Conservation (phyloP, 2,797 vertebrate species). For the Pelodytes ibericus region DNA sequence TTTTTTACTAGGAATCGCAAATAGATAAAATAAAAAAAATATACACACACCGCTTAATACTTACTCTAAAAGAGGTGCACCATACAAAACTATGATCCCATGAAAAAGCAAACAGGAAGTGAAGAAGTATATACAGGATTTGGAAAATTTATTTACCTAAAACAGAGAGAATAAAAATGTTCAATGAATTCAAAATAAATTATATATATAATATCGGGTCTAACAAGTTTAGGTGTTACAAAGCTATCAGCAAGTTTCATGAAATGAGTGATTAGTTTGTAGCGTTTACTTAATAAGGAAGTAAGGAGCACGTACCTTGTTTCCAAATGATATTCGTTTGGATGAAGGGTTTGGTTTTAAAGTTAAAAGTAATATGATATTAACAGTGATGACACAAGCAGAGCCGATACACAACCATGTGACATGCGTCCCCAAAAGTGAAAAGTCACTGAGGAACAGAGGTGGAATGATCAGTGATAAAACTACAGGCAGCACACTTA, state of each 20-base stretch:
- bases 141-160: slow-evolving; percentile 85
- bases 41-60: too few relatives aligned
- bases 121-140: slow-evolving; percentile 89
- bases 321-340: slow-evolving; percentile 82
- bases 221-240: too few relatives aligned
- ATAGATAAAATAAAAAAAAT: not conserved
- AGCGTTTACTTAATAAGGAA: not conserved
- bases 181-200: not conserved
- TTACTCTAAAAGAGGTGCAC: slow-evolving; percentile 94
- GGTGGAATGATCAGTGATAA: slow-evolving; percentile 78
- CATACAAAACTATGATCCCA: slow-evolving; percentile 91
- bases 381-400: slow-evolving; percentile 74
- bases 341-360: slow-evolving; percentile 78
- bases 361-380: slow-evolving; percentile 79
- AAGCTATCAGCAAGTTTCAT: too few relatives aligned
- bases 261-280: too few relatives aligned
- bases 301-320: slow-evolving; percentile 79
- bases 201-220: too few relatives aligned
- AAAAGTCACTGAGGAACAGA: slow-evolving; percentile 79
- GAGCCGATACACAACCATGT: slow-evolving; percentile 86
- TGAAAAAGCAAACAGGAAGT: slow-evolving; percentile 90
- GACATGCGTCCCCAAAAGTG: slow-evolving; percentile 84
- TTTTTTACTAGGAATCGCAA: too few relatives aligned
- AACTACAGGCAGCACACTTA: slow-evolving; percentile 76
- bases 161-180: slow-evolving; percentile 34